Evolutionary conservation across 2,113 vertebrate species (phyloP).

Genomic region (Psophia crepitans): DNA sequence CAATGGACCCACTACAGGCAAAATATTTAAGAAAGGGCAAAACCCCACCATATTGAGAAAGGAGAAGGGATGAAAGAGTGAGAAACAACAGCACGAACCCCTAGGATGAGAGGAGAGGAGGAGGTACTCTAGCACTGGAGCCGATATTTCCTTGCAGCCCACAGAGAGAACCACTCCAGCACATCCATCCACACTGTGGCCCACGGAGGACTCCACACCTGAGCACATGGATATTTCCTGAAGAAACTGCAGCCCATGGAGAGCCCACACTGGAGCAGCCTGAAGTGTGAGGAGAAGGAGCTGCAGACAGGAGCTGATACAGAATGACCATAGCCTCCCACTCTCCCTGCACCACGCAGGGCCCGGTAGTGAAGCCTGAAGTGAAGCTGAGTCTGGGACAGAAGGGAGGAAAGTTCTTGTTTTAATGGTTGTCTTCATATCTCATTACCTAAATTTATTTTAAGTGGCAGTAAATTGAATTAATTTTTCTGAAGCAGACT

Average conservation of each 20-base stretch:
- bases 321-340: rapidly evolving
- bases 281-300: neutral
- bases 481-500: neutral
- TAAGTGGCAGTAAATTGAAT: neutral
- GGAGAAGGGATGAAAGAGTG: neutral
- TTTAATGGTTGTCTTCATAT: neutral
- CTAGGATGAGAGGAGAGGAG: neutral
- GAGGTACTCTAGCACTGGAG: neutral
- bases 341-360: neutral
- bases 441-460: neutral
- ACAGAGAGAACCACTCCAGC: neutral
- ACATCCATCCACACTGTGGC: neutral
- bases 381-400: neutral
- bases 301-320: neutral
- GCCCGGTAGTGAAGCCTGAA: neutral
- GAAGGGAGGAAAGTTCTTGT: neutral
- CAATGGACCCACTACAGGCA: neutral
- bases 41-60: neutral
- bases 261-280: neutral
- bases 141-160: neutral
- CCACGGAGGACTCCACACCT: neutral
- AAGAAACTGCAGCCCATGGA: neutral
- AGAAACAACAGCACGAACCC: neutral
- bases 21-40: neutral
- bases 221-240: neutral